These are phyloP conservation scores for Actenoides hombroni DNA, from an alignment of 2,113 vertebrate genomes.

Conservation along the genomic window DNA sequence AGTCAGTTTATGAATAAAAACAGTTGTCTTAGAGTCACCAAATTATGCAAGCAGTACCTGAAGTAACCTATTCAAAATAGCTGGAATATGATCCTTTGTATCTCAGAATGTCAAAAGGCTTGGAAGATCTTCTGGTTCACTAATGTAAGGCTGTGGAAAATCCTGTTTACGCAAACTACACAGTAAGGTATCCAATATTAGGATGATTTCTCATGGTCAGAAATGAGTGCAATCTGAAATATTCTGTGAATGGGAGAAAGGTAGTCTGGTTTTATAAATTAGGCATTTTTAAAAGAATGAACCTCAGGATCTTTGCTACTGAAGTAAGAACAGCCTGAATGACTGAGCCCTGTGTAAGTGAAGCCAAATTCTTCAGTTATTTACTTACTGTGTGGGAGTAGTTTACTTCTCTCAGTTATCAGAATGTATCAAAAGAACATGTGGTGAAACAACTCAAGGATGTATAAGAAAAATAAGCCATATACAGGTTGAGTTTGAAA, in stretches of 20 bases:
- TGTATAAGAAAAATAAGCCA: not conserved
- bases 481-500: not conserved
- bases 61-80: not conserved
- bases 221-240: slow-evolving; percentile 13
- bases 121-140: not conserved
- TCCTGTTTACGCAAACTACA: not conserved
- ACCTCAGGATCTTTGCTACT: not conserved
- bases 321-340: not conserved
- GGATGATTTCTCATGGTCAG: not conserved
- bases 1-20: not conserved
- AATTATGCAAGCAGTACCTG: not conserved
- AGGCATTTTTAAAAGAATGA: not conserved
- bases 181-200: not conserved
- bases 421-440: not conserved
- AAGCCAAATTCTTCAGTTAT: not conserved
- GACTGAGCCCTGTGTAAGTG: not conserved
- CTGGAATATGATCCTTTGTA: not conserved
- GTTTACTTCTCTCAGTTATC: not conserved
- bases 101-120: not conserved
- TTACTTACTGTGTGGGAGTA: not conserved
- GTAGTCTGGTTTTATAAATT: not conserved
- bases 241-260: not conserved
- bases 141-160: not conserved
- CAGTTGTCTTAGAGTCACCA: not conserved
- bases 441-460: not conserved